phyloP scores from a whole-genome alignment of 2,797 vertebrate species.

The Microcaecilia unicolor region DNA sequence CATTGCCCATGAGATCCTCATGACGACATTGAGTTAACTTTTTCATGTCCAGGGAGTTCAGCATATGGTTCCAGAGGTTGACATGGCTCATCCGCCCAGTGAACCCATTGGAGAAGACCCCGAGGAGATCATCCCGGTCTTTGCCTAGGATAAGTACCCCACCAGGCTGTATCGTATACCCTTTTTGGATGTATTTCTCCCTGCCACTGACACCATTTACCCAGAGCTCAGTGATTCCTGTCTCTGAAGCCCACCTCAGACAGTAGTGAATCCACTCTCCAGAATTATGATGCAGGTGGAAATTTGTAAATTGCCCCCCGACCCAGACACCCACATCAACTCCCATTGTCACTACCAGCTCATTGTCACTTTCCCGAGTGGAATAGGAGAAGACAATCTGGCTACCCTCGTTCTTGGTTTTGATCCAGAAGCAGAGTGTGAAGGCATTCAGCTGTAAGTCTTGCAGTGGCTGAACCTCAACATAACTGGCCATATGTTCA shows the following conservation, averaged over 20 bases:
- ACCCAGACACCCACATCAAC: constrained; percentile 59
- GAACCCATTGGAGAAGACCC: constrained; percentile 57
- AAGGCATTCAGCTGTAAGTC: constrained; percentile 54
- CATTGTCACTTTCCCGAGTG: constrained; percentile 47
- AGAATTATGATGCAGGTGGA: constrained; percentile 44
- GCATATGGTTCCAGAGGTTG: constrained; percentile 66
- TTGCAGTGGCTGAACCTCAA: constrained; percentile 37
- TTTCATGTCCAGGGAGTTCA: constrained; percentile 15
- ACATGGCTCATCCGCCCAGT: constrained; percentile 58
- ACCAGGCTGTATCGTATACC: constrained; percentile 39
- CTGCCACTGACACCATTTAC: constrained; percentile 57
- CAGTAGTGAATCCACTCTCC: constrained; percentile 67
- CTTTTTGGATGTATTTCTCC: constrained; percentile 38
- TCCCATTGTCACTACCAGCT: constrained; percentile 57
- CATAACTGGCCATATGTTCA: constrained; percentile 51
- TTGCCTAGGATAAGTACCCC: constrained; percentile 61
- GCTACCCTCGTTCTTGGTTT: constrained; percentile 7
- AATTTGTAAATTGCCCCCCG: constrained; percentile 58
- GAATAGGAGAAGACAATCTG: constrained; percentile 69
- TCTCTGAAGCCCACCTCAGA: constrained; percentile 59
- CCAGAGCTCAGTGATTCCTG: constrained; percentile 49
- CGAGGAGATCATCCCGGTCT: constrained; percentile 59
- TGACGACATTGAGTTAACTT: background rate
- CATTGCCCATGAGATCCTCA: constrained; percentile 40
- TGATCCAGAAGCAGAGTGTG: constrained; percentile 63